These are phyloP conservation scores for Asobara japonica DNA, from an alignment of 1,140 invertebrate species.

Conservation along the genomic window DNA sequence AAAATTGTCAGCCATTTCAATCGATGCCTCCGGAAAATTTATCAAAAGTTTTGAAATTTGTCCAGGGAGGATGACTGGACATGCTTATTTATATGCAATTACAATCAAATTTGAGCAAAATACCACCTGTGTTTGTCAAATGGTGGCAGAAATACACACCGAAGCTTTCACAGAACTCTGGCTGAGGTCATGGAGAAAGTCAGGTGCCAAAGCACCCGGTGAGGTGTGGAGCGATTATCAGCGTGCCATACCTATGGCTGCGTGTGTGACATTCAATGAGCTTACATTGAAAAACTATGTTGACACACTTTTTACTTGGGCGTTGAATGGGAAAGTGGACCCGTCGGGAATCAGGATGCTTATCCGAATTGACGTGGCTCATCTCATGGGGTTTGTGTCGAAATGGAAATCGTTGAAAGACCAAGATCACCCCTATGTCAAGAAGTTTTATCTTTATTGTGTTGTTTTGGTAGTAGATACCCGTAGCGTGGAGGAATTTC, in stretches of 20 bases:
- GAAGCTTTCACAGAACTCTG: neutral
- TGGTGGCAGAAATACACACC: neutral
- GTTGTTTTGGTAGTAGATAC: neutral
- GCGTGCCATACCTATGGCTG: neutral
- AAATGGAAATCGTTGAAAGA: neutral
- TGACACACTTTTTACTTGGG: neutral
- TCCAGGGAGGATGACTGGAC: neutral
- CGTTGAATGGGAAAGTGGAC: neutral
- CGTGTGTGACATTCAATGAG: neutral
- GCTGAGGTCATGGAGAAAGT: neutral
- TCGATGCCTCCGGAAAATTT: neutral
- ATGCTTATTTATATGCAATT: neutral
- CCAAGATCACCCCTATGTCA: neutral
- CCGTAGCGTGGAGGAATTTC: neutral
- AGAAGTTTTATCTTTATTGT: neutral
- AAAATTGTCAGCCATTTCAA: neutral
- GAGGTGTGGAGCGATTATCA: conserved; percentile 8
- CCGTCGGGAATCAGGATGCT: neutral
- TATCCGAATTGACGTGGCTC: neutral
- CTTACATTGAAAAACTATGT: neutral
- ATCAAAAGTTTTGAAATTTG: neutral
- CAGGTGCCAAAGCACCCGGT: neutral
- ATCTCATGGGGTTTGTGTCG: neutral
- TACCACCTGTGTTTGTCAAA: neutral
- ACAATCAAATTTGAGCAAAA: neutral